A percentile compares a stretch with the other conserved stretches of the same genome.
phyloP scores from a whole-genome alignment of 2,888 invertebrate species.

The Drosophila fulvimacula region DNA sequence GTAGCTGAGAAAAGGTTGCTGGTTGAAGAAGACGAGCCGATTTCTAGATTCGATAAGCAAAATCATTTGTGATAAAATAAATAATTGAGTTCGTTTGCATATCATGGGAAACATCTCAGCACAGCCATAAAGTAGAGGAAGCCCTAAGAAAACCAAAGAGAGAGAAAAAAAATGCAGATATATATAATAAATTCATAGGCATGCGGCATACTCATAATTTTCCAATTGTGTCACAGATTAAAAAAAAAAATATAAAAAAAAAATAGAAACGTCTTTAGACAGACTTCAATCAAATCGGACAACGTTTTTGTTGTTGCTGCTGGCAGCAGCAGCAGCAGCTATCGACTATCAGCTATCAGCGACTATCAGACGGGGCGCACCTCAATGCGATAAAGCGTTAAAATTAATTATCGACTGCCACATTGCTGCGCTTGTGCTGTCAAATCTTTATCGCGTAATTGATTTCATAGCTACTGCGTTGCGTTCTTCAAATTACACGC shows the following conservation, averaged over 20 bases:
- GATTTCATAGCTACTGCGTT: slow-evolving; percentile 82
- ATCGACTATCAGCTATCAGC: slow-evolving; percentile 63
- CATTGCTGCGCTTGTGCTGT: slow-evolving; percentile 78
- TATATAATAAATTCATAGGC: slow-evolving; percentile 68
- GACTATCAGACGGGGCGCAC: slow-evolving; percentile 70
- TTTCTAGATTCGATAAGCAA: slow-evolving; percentile 81
- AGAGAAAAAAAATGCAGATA: slow-evolving; percentile 17
- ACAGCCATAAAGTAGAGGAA: slow-evolving; percentile 34
- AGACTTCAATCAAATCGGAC: slow-evolving; percentile 78
- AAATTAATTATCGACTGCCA: slow-evolving; percentile 81
- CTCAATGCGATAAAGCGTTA: slow-evolving; percentile 80
- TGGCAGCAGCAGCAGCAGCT: slow-evolving; percentile 19
- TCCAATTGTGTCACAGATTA: slow-evolving; percentile 77
- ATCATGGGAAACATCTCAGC: slow-evolving; percentile 79
- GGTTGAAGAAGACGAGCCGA: slow-evolving; percentile 70
- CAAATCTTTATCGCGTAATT: slow-evolving; percentile 81
- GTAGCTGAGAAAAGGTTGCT: slow-evolving; percentile 71
- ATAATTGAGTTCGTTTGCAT: slow-evolving; percentile 84
- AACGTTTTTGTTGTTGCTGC: slow-evolving; percentile 30
- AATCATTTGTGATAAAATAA: slow-evolving; percentile 82
- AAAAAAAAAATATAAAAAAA: slow-evolving; percentile 35
- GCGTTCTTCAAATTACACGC: slow-evolving; percentile 73
- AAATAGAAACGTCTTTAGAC: slow-evolving; percentile 59
- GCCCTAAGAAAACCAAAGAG: slow-evolving; percentile 24
- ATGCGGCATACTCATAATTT: slow-evolving; percentile 54